Percentiles rank a stretch among this genome's conserved stretches.
These are phyloP conservation scores for Cercopithecus mona DNA, from an alignment of 2,113 vertebrate species.

Conservation along the genomic window DNA sequence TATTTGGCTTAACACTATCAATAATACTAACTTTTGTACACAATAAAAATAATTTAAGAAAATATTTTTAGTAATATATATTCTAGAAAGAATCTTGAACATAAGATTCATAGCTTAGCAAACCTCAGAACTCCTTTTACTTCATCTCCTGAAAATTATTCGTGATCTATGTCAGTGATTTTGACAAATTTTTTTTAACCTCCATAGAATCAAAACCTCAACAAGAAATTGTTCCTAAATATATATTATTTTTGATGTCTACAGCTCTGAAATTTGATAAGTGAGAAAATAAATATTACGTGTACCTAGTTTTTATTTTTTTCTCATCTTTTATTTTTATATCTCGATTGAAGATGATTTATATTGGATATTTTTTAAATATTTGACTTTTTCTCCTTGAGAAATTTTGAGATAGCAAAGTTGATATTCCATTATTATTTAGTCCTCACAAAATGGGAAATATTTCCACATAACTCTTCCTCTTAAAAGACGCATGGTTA, in stretches of 20 bases:
- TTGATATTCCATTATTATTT: background rate
- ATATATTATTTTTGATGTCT: background rate
- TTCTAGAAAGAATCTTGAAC: background rate
- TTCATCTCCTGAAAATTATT: background rate
- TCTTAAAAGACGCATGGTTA: background rate
- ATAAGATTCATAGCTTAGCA: background rate
- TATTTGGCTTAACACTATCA: background rate
- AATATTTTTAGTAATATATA: background rate
- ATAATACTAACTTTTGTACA: background rate
- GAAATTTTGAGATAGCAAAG: background rate
- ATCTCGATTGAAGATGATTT: background rate
- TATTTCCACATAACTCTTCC: background rate
- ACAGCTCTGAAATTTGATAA: background rate
- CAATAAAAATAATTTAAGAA: constrained; percentile 1
- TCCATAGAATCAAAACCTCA: background rate
- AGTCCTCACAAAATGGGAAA: background rate
- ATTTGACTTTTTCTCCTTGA: background rate
- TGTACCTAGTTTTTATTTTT: background rate
- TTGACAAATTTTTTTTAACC: background rate
- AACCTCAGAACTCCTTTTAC: background rate
- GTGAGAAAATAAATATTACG: background rate
- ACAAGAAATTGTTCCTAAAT: background rate
- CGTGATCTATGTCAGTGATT: background rate
- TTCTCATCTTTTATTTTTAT: background rate
- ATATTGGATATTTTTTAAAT: background rate